A percentile compares a stretch with the other conserved stretches of the same genome.
Conservation (phyloP, 37 sponge, comb jelly and placozoan genomes). For the Crambe crambe region DNA sequence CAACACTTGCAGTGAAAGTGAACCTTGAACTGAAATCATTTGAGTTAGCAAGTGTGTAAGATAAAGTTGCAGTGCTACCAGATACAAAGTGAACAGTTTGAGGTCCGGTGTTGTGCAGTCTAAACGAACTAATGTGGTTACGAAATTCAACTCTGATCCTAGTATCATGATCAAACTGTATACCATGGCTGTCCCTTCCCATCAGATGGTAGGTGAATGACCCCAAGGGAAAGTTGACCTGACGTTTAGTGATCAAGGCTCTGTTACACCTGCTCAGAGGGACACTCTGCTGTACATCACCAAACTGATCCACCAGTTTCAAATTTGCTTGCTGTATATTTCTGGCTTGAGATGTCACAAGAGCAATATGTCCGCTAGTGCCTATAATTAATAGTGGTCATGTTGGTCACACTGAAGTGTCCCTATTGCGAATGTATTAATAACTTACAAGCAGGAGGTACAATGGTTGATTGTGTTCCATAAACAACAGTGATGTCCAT, state of each 20-base stretch:
- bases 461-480: neutral
- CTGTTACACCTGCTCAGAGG: neutral
- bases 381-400: neutral
- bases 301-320: neutral
- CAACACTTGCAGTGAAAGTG: neutral
- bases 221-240: neutral
- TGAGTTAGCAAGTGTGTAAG: neutral
- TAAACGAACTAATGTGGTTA: neutral
- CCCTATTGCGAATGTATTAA: too few relatives aligned
- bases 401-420: too few relatives aligned
- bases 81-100: neutral
- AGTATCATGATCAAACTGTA: neutral
- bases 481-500: constrained; percentile 1
- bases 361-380: neutral
- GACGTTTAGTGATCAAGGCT: neutral
- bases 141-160: neutral
- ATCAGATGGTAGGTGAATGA: neutral
- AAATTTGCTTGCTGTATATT: neutral
- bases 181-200: neutral
- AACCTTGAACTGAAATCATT: neutral
- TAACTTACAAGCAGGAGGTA: constrained; percentile 11
- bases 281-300: neutral
- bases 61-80: neutral
- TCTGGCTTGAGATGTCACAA: neutral
- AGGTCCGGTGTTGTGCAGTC: neutral